Conservation (phyloP, 35 echinoderm and acorn worm genomes). For the Hemicentrotus pulcherrimus region DNA sequence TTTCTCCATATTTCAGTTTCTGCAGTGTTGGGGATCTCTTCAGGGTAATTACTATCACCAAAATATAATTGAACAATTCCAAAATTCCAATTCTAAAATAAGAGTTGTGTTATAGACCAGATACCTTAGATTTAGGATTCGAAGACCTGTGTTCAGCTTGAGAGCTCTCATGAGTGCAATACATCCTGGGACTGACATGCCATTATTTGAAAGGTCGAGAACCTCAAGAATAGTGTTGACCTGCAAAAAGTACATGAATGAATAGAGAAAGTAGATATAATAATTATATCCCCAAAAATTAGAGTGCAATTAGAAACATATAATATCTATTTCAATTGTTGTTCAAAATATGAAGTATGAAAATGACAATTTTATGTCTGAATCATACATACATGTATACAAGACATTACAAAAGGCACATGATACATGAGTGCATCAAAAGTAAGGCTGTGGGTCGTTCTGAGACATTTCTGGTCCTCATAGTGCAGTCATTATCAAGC, state of each 20-base stretch:
- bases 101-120: neutral
- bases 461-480: too few species aligned
- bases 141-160: slow-evolving; percentile 80
- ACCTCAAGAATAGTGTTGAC: slow-evolving; percentile 79
- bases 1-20: too few species aligned
- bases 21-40: too few species aligned
- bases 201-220: slow-evolving; percentile 86
- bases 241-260: neutral
- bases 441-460: too few species aligned
- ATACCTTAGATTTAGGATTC: slow-evolving; percentile 83
- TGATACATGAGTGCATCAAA: too few species aligned
- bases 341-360: neutral
- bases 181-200: slow-evolving; percentile 75
- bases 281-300: neutral
- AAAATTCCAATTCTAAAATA: neutral
- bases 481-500: too few species aligned
- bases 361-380: neutral
- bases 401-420: too few species aligned
- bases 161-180: slow-evolving; percentile 72
- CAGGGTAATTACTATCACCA: neutral
- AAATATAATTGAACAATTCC: neutral
- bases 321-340: neutral
- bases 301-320: neutral
- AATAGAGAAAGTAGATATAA: neutral
- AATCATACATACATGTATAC: too few species aligned